phyloP scores from a whole-genome alignment of 2,888 invertebrate genomes.

The Callinectes sapidus region DNA sequence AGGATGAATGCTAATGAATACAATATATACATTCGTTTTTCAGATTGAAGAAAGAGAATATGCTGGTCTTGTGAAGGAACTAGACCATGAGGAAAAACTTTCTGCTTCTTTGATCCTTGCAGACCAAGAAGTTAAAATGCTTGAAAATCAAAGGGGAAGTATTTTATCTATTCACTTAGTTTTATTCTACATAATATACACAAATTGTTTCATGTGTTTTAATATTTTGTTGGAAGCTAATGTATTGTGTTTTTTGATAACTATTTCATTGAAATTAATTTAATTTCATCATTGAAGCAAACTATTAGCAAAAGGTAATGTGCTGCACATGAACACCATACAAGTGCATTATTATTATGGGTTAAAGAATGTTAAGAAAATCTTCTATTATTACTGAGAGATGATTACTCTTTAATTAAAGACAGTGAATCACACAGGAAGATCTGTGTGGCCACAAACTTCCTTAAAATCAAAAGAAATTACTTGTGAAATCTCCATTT shows the following conservation, averaged over 20 bases:
- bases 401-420: too few relatives aligned
- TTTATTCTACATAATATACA: neutral
- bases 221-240: neutral
- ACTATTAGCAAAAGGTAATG: neutral
- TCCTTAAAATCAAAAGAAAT: too few relatives aligned
- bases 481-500: too few relatives aligned
- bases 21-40: neutral
- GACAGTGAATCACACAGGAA: too few relatives aligned
- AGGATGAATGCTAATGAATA: neutral
- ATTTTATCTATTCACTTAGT: neutral
- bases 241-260: neutral
- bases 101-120: conserved; percentile 34
- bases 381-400: too few relatives aligned
- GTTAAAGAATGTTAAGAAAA: too few relatives aligned
- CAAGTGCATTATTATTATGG: neutral
- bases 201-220: neutral
- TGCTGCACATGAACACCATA: neutral
- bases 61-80: conserved; percentile 32
- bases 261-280: neutral
- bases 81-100: conserved; percentile 46
- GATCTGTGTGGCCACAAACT: too few relatives aligned
- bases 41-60: conserved; percentile 53
- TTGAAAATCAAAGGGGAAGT: conserved; percentile 45
- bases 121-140: conserved; percentile 39
- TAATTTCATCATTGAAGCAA: too few relatives aligned